phyloP scores from a whole-genome alignment of 1,140 invertebrate species.

The Tetramorium alpestre region DNA sequence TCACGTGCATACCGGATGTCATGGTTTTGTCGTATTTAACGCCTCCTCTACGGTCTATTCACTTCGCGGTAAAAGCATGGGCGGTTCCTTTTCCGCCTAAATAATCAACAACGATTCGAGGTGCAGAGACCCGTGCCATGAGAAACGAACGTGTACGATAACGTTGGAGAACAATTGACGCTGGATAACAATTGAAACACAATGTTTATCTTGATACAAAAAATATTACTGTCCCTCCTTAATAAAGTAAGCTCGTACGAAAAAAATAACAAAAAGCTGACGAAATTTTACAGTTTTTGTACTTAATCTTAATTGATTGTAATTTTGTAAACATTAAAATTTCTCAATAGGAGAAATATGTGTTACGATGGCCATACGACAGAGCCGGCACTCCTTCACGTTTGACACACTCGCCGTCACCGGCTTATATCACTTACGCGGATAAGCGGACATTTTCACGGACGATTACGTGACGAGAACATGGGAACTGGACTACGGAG shows the following conservation, averaged over 20 bases:
- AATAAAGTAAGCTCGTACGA: background rate
- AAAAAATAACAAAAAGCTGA: background rate
- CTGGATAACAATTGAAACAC: background rate
- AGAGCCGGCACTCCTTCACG: background rate
- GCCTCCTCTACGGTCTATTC: constrained; percentile 76
- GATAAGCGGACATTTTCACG: constrained; percentile 46
- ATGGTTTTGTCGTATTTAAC: constrained; percentile 81
- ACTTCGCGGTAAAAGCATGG: constrained; percentile 76
- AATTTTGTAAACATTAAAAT: background rate
- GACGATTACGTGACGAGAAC: constrained; percentile 52
- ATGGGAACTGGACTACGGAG: constrained; percentile 64
- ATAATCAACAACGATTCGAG: constrained; percentile 54
- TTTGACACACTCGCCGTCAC: background rate
- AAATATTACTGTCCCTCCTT: background rate
- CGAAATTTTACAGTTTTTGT: background rate
- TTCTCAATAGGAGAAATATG: background rate
- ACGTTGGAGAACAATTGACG: background rate
- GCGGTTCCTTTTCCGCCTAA: constrained; percentile 77
- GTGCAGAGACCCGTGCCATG: constrained; percentile 64
- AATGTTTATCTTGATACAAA: background rate
- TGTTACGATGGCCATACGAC: background rate
- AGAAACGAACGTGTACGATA: constrained; percentile 43
- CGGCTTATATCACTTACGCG: constrained; percentile 11
- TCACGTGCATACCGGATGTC: constrained; percentile 81
- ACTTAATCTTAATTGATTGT: background rate